Conservation (phyloP, 1,140 invertebrate species). For the Papilio polytes region DNA sequence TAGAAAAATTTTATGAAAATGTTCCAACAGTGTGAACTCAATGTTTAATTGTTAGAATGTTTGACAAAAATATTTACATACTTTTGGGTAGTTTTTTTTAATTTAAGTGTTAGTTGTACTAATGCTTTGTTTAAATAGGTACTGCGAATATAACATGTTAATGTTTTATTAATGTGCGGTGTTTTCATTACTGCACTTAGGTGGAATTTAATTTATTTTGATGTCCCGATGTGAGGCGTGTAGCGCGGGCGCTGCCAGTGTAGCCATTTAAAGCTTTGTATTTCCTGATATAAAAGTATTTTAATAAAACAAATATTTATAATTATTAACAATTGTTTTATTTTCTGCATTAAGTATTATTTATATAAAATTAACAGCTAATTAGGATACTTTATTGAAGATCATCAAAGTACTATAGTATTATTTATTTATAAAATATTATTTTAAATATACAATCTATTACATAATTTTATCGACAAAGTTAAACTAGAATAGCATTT, state of each 20-base stretch:
- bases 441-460: neutral
- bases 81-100: constrained; percentile 49
- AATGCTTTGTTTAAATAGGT: constrained; percentile 51
- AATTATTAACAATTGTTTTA: constrained; percentile 55
- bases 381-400: constrained; percentile 20
- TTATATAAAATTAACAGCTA: constrained; percentile 10
- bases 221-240: constrained; percentile 43
- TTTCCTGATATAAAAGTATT: constrained; percentile 59
- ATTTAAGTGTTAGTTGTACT: constrained; percentile 63
- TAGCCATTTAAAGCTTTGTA: constrained; percentile 58
- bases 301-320: constrained; percentile 57
- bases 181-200: constrained; percentile 36
- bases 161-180: constrained; percentile 39
- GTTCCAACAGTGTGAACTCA: neutral
- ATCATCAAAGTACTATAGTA: constrained; percentile 18
- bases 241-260: constrained; percentile 66
- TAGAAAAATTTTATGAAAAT: too few species aligned
- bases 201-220: constrained; percentile 39
- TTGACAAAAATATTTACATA: constrained; percentile 41
- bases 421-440: neutral
- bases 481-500: neutral
- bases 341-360: constrained; percentile 39
- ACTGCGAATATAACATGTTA: constrained; percentile 37
- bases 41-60: constrained; percentile 9
- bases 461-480: neutral